Percentiles rank a stretch among this genome's conserved stretches.
These are phyloP conservation scores for Ophion ventricosus DNA, from an alignment of 2,888 invertebrate species.

Conservation along the genomic window DNA sequence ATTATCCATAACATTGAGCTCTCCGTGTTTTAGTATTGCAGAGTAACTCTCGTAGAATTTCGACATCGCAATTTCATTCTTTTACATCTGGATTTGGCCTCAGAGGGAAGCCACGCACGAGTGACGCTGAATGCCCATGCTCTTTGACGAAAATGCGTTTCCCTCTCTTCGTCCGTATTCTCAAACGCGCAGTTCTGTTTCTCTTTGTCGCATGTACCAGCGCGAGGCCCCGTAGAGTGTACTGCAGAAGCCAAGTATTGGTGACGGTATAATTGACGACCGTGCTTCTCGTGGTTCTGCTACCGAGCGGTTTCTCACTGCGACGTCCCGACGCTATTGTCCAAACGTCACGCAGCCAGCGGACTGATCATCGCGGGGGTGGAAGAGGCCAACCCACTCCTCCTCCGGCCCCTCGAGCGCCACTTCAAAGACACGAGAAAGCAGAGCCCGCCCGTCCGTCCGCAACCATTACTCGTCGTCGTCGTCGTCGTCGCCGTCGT, in stretches of 20 bases:
- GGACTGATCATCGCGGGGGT: conserved; percentile 63
- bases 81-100: conserved; percentile 7
- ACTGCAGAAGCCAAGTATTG: conserved; percentile 44
- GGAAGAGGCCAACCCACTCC: conserved; percentile 40
- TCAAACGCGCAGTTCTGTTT: conserved; percentile 51
- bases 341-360: conserved; percentile 66
- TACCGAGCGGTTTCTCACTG: conserved; percentile 53
- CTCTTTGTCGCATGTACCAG: conserved; percentile 31
- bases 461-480: conserved; percentile 63
- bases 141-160: conserved; percentile 57
- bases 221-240: conserved; percentile 44
- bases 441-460: conserved; percentile 43
- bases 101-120: conserved; percentile 13
- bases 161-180: conserved; percentile 18
- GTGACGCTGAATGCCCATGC: conserved; percentile 45
- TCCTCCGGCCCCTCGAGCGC: conserved; percentile 46
- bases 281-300: conserved; percentile 53
- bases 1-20: not conserved
- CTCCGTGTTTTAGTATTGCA: not conserved
- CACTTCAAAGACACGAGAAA: conserved; percentile 66
- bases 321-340: conserved; percentile 64
- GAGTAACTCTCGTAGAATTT: not conserved
- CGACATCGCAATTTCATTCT: not conserved
- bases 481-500: conserved; percentile 39
- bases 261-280: conserved; percentile 65